Evolutionary conservation across 2,113 vertebrate genomes (phyloP), one percentile per base, ranked within the genome.

Genomic region (Xerus inauris): DNA sequence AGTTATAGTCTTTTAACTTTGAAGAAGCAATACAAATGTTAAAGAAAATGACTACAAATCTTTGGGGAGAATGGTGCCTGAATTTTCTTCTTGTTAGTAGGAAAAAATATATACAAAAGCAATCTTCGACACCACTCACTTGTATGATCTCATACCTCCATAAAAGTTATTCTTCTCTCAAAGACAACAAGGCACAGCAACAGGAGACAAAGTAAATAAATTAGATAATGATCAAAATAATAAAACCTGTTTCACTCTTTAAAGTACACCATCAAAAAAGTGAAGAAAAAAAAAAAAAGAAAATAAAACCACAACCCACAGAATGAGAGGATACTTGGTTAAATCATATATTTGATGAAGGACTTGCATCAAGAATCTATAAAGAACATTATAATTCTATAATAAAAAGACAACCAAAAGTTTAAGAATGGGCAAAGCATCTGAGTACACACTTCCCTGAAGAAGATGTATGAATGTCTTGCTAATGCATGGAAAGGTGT

Each of bases 1-100:
- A 87, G 89, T 87, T 93, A 96, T 45, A 94, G 83, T 94, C 93
- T 94, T 96, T 95, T 97, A 96, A 88, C 96, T 97, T 87, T 83
- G 91, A 96, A 90, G 94, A 95, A 95, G 76, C 76, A 88, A 95
- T 88, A 82, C 91, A 87, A 72, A 79, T 93, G 82, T 89, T 92
- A 92, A 88, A 65, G 59, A 89, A 92, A 93, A 96, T 94, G 81
- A 86, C 26, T 89, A 82, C 69, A 67, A 80, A 83, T 73, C 81
- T 72, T 84, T 47, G 59, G 84, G 82, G 67, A 82, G 88, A 92
- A 94, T 26, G 38, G 54, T 72, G 28, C 65, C 93, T 82, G 67
- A 20, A 69, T 69, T 86, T 77, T 88, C 30, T 96, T 94, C 26
- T 82, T 57, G 26, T 54, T 93, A 47, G 40, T 6, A 64, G 42